Base-by-base conservation (phyloP, 2,888 invertebrate genomes). In the Serrognathus titanus region DNA sequence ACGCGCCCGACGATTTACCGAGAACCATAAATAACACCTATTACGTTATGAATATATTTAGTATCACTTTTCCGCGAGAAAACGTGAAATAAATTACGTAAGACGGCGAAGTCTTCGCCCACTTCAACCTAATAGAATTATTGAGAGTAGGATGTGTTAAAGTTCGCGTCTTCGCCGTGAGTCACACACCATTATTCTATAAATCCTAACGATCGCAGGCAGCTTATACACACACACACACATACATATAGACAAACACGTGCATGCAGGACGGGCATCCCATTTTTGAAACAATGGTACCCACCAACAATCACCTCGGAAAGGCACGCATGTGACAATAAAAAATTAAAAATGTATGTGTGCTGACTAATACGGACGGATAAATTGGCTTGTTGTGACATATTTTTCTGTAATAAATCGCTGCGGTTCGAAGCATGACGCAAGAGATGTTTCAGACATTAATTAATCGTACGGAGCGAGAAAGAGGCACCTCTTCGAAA, bases 111-210 rank as follows among this genome's bases (percentile, higher is more conserved):
- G 49, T 50, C 49, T 50, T 55, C 55, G 55, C 55, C 55, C 37
- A 55, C 55, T 55, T 48, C 13, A 24, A 37, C 49, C 50, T 55
- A 55, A 50, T 55, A 59, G 55, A 59, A 61, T 43, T 57, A 61
- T 55, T 57, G 53, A 54, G 62, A 65, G 64, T 65, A 61, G 64
- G 64, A 65, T 58, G 64, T 62, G 56, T 49, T 57, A 58, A 58
- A 53, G 45, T 51, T 61, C 62, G 59, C 57, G 62, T 63, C 59
- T 63, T 59, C 57, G 60, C 59, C 59, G 58, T 65, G 64, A 65
- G 57, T 63, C 64, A 65, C 59, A 58, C 58, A 50, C 60, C 57
- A 63, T 62, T 64, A 63, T 64, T 62, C 60, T 60, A 63, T 62
- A 63, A 61, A 55, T 61, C 59, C 59, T 55, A 61, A 61, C 24